Percentiles rank a stretch among this genome's conserved stretches.
Conservation (phyloP, 2,113 vertebrate genomes). For the Mesoclemmys tuberculata region DNA sequence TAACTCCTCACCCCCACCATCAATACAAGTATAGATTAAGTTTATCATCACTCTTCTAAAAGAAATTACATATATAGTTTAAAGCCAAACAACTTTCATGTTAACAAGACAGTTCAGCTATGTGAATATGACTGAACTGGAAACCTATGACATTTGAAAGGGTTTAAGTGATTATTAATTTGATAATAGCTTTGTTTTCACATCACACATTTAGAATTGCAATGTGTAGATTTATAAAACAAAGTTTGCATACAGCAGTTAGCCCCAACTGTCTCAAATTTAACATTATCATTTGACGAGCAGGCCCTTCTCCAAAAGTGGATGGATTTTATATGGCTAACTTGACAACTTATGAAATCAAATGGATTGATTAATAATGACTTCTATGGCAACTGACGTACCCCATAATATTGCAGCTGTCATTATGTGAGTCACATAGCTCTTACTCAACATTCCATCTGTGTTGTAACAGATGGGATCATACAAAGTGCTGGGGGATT, state of each 20-base stretch:
- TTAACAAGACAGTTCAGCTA: not conserved
- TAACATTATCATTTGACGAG: not conserved
- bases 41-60: not conserved
- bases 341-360: conserved; percentile 1
- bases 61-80: not conserved
- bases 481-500: not conserved
- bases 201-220: not conserved
- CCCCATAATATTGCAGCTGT: not conserved
- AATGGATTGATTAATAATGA: conserved; percentile 42
- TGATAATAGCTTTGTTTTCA: not conserved
- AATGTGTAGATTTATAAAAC: not conserved
- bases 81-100: fast-evolving
- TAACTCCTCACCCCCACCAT: not conserved
- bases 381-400: conserved; percentile 21
- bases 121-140: not conserved
- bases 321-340: not conserved
- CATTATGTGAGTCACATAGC: not conserved
- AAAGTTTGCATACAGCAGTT: not conserved
- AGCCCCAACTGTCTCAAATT: not conserved
- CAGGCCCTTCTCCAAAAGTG: not conserved
- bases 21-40: not conserved
- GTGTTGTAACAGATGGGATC: not conserved
- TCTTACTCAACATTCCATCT: not conserved
- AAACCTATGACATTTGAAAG: not conserved
- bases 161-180: not conserved